Base-by-base conservation (phyloP, 2,888 invertebrate genomes). In the Torymus tubicola region DNA sequence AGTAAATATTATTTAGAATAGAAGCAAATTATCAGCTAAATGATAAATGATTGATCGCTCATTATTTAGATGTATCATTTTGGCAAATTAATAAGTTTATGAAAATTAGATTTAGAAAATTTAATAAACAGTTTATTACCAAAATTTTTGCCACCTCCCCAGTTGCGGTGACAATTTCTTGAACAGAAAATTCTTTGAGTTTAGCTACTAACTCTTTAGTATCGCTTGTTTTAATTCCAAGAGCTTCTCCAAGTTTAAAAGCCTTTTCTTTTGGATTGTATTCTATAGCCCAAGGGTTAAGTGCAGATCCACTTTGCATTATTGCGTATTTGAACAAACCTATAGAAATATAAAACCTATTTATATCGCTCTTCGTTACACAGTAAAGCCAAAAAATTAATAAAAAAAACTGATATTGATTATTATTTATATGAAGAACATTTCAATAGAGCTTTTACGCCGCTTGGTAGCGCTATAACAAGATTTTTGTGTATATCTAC, bases 311-410 rank as follows among this genome's bases (percentile, higher is more conserved):
- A 80, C 90, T 90, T 76, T 90, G 86, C 60, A 84, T 82, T 57
- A 90, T 90, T 8, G 84, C 88, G 12, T 63, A 78, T n/a, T 81
- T 86, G 83, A 90, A 90, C 42, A 89, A 83, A 24, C 89, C 90
- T 90, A 31, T 0, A 31, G 3, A 31, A 31, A 31, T 1, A 31
- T 31, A 31, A 31, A 31, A 31, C 31, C 31, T 2, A 31, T 31
- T 31, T 5, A 71, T 60, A 58, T 53, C 0, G 5, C 42, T 42
- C 12, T 52, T 2, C 13, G 57, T 70, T 53, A 13, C 53, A 55
- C 16, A 63, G 21, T n/a, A n/a, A 68, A 55, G 18, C 2, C 1
- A 52, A 18, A n/a, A 18, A 65, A 1, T n/a, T 2, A 18, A 63
- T 55, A 10, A 42, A 64, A 31, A 31, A 31, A 31, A 3, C 0